phyloP scores from a whole-genome alignment of 2,797 vertebrate species.

The Spheniscus humboldti region DNA sequence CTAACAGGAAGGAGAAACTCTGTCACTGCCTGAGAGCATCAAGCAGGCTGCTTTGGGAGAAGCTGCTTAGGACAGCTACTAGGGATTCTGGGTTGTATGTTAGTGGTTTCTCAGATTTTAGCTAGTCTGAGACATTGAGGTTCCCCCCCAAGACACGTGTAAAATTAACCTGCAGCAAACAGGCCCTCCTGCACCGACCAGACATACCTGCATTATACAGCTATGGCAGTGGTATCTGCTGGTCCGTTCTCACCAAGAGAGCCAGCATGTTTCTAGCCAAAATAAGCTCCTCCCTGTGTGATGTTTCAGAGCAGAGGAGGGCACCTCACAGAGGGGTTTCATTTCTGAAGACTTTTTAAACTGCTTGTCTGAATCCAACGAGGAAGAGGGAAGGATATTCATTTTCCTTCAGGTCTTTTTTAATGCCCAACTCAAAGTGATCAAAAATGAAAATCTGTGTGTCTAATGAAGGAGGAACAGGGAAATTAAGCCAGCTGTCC shows the following conservation, averaged over 20 bases:
- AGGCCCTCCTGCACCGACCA: no score
- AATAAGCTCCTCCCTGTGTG: fast-evolving
- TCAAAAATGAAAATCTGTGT: not conserved
- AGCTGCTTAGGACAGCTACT: not conserved
- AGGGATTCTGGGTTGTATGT: not conserved
- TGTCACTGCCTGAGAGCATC: not conserved
- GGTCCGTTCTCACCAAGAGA: not conserved
- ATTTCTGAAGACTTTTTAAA: not conserved
- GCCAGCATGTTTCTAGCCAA: not conserved
- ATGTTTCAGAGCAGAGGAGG: not conserved
- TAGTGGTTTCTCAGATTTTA: not conserved
- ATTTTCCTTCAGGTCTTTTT: not conserved
- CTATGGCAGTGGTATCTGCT: not conserved
- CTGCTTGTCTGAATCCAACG: not conserved
- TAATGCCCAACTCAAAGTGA: not conserved
- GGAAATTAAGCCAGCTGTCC: not conserved
- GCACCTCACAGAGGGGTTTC: not conserved
- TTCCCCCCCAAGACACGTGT: not conserved
- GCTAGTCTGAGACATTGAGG: not conserved
- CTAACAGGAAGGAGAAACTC: not conserved
- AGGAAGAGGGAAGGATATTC: not conserved
- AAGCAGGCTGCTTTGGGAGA: not conserved
- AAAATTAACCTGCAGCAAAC: not conserved
- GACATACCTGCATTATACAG: not conserved
- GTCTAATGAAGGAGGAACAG: not conserved